Evolutionary conservation across 2,888 invertebrate genomes (phyloP).

Genomic region (Tryphoninae sp.): DNA sequence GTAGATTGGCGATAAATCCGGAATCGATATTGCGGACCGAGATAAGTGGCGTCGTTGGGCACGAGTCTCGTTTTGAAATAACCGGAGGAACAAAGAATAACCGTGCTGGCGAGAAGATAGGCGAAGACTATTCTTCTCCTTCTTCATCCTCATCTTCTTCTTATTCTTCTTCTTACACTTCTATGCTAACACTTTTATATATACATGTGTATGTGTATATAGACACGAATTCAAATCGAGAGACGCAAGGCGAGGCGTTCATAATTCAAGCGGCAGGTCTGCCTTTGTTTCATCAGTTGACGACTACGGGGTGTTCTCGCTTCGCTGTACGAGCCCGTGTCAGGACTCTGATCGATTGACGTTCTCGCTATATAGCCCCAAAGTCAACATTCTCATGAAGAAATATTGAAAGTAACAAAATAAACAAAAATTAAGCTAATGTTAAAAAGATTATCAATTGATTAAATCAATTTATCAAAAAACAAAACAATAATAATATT

Average conservation of each 20-base stretch:
- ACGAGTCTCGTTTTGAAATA: conserved; percentile 62
- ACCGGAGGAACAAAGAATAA: conserved; percentile 36
- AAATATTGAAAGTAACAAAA: conserved; percentile 3
- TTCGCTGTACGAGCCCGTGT: conserved; percentile 29
- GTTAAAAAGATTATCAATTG: neutral
- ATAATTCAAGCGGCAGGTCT: conserved; percentile 68
- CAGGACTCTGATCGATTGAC: conserved; percentile 49
- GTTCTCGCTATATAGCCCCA: neutral
- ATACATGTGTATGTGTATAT: conserved; percentile 9
- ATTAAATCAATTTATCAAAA: neutral
- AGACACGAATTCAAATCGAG: conserved; percentile 65
- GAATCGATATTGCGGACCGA: conserved; percentile 59
- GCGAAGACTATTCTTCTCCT: conserved; percentile 18
- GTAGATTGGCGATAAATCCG: conserved; percentile 53
- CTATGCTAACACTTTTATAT: conserved; percentile 20
- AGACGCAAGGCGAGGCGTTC: conserved; percentile 61
- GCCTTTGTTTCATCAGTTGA: conserved; percentile 65
- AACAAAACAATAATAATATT: too few relatives aligned
- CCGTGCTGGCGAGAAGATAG: neutral
- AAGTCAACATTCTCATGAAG: conserved; percentile 11
- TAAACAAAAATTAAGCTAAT: neutral
- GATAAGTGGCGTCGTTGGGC: conserved; percentile 64
- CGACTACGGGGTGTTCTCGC: conserved; percentile 38
- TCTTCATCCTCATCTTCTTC: conserved; percentile 37
- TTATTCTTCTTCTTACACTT: conserved; percentile 43